Conservation (phyloP, 2,113 vertebrate species). For the Ammodytes marinus region DNA sequence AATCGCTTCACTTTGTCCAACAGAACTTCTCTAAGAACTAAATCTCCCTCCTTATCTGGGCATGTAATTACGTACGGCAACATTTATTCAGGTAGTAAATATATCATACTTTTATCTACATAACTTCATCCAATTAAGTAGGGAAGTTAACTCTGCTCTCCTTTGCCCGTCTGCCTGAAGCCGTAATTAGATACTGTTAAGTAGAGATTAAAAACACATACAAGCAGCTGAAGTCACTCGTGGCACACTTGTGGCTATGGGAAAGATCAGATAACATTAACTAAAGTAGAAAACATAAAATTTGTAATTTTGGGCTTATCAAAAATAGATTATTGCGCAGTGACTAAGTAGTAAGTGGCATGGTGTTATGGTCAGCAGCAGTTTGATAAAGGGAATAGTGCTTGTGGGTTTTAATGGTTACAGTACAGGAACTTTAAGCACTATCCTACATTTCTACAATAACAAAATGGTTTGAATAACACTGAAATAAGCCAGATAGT, state of each 20-base stretch:
- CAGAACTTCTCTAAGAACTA: constrained; percentile 55
- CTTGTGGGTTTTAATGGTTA: not conserved
- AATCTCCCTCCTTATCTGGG: constrained; percentile 64
- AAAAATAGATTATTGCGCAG: not conserved
- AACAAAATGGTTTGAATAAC: not conserved
- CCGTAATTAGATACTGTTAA: constrained; percentile 44
- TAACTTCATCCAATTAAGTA: constrained; percentile 56
- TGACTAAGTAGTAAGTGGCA: not conserved
- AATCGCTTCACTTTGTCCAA: constrained; percentile 71
- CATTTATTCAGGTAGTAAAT: constrained; percentile 56
- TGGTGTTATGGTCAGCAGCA: not conserved
- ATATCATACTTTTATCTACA: constrained; percentile 56
- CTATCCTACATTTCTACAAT: not conserved
- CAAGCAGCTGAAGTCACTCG: constrained; percentile 20
- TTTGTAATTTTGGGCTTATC: constrained; percentile 1
- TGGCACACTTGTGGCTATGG: not conserved
- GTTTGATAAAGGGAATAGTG: constrained; percentile 1
- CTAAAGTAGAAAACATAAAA: not conserved
- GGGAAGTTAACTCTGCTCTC: constrained; percentile 45
- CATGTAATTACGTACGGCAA: constrained; percentile 58
- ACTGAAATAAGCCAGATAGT: not conserved
- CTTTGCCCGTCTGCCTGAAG: constrained; percentile 27
- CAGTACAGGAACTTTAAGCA: not conserved
- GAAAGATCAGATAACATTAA: constrained; percentile 29
- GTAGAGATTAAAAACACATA: constrained; percentile 38